These are phyloP conservation scores for Acrocephalus kingi DNA, from an alignment of 2,113 vertebrate genomes.

Conservation along the genomic window DNA sequence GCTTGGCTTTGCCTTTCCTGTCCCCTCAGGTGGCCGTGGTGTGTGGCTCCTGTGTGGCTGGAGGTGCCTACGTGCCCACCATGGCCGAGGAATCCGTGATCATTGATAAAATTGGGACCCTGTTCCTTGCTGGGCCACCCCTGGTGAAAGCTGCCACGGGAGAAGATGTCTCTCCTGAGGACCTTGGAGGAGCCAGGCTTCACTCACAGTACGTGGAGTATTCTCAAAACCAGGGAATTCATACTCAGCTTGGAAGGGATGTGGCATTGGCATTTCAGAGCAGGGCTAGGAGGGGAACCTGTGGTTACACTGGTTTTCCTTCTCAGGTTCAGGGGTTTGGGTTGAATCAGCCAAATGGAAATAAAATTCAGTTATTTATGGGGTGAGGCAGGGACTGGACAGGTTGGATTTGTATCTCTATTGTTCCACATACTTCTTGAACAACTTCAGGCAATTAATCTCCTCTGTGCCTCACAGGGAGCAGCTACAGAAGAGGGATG, in stretches of 20 bases:
- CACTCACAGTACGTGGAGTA: constrained; percentile 75
- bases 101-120: constrained; percentile 81
- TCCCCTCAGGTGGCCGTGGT: constrained; percentile 82
- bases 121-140: constrained; percentile 87
- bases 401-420: background rate
- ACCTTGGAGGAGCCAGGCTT: constrained; percentile 83
- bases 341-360: background rate
- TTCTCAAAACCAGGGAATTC: background rate
- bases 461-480: background rate
- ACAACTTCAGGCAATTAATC: background rate
- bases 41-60: constrained; percentile 86
- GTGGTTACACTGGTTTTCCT: background rate
- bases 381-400: background rate
- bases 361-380: background rate
- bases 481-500: background rate
- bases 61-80: constrained; percentile 84
- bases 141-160: constrained; percentile 90
- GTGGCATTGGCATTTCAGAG: background rate
- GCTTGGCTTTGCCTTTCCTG: background rate
- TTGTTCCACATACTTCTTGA: background rate
- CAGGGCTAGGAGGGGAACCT: background rate
- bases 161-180: constrained; percentile 82
- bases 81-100: constrained; percentile 86
- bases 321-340: background rate
- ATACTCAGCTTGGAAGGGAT: too few species aligned